Percentiles rank a stretch among this genome's conserved stretches.
Conservation (phyloP, 2,888 invertebrate species). For the Laspeyria flexula region DNA sequence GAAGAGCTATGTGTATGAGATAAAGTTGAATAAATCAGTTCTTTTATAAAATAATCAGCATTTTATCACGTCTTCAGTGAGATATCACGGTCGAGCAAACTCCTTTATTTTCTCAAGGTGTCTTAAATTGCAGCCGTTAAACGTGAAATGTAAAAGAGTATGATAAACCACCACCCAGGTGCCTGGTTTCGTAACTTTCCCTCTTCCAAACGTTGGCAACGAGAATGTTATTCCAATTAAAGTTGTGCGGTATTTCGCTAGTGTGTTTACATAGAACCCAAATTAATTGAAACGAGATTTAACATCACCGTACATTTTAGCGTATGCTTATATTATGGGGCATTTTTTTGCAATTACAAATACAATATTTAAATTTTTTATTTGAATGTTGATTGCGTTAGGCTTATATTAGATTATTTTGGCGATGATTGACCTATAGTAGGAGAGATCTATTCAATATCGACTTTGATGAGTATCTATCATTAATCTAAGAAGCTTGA, state of each 20-base stretch:
- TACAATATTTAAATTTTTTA: no score
- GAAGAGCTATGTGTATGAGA: slow-evolving; percentile 40
- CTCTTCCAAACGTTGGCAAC: not conserved
- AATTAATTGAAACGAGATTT: slow-evolving; percentile 31
- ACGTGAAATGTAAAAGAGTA: slow-evolving; percentile 7
- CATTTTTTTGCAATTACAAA: no score
- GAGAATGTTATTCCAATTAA: slow-evolving; percentile 8
- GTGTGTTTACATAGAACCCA: slow-evolving; percentile 28
- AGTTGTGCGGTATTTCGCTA: slow-evolving; percentile 14
- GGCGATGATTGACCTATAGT: no score
- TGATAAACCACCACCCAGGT: not conserved
- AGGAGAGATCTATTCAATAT: no score
- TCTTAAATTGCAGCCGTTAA: slow-evolving; percentile 30
- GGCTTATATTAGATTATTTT: no score
- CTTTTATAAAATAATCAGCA: slow-evolving; percentile 46
- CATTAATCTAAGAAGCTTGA: no score
- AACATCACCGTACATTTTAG: slow-evolving; percentile 3
- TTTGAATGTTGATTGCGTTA: no score
- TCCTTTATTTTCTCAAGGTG: slow-evolving; percentile 29
- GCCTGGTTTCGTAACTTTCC: not conserved
- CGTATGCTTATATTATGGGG: not conserved
- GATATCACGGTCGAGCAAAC: slow-evolving; percentile 22
- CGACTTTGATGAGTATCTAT: no score
- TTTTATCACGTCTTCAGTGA: slow-evolving; percentile 32
- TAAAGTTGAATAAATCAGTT: slow-evolving; percentile 53